phyloP scores from a whole-genome alignment of 1,140 invertebrate genomes.

The Tetramorium alpestre region DNA sequence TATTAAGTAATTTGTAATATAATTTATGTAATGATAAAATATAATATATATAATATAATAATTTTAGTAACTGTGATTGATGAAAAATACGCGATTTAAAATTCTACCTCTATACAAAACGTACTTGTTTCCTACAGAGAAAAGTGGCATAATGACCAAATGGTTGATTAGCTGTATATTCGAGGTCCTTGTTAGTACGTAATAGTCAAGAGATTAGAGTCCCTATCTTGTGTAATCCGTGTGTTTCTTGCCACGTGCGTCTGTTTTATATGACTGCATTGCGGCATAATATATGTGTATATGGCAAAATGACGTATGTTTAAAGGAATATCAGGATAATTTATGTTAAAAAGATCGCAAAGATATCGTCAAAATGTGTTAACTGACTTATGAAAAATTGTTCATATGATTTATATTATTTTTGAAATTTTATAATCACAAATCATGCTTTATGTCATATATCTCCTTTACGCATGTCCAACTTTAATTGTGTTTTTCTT shows the following conservation, averaged over 20 bases:
- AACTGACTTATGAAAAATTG: neutral
- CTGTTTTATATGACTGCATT: neutral
- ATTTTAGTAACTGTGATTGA: neutral
- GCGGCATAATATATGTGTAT: neutral
- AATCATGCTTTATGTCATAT: neutral
- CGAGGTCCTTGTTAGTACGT: neutral
- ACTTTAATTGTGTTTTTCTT: neutral
- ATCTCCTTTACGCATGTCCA: neutral
- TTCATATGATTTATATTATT: neutral
- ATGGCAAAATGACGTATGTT: neutral
- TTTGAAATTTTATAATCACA: neutral
- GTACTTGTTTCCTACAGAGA: neutral
- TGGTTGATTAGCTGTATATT: constrained; percentile 27
- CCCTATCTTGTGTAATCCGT: constrained; percentile 14
- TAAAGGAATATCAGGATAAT: neutral
- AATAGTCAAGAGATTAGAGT: constrained; percentile 14
- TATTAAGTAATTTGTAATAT: no score
- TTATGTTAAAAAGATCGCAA: neutral
- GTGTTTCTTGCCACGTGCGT: constrained; percentile 9
- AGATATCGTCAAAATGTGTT: neutral
- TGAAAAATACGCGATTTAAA: neutral
- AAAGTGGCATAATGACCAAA: constrained; percentile 39
- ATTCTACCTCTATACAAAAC: neutral
- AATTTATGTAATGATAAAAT: no score
- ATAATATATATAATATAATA: no score